Evolutionary conservation across 2,113 vertebrate species (phyloP).

Genomic region (Felis chaus): DNA sequence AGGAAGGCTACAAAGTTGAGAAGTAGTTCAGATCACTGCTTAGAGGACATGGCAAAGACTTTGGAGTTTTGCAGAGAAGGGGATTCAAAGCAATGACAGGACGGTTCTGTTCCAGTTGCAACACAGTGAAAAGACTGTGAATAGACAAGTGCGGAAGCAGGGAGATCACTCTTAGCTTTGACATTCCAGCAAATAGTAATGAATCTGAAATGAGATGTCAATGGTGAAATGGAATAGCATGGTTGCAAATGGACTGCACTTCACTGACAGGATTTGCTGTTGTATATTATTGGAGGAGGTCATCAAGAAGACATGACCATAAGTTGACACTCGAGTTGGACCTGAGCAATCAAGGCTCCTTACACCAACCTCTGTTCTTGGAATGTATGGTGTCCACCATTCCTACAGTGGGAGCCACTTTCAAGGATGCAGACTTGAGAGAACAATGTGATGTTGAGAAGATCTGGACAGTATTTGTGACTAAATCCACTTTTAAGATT

Average conservation of each 20-base stretch:
- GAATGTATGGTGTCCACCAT: not conserved
- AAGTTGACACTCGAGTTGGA: not conserved
- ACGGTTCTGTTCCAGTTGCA: not conserved
- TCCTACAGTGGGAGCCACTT: not conserved
- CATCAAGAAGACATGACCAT: not conserved
- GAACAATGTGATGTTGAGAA: not conserved
- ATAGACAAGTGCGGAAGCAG: not conserved
- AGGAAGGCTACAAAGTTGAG: not conserved
- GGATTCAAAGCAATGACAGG: too few relatives aligned
- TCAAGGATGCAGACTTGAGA: not conserved
- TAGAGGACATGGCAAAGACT: not conserved
- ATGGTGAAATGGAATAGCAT: fast-evolving
- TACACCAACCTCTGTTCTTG: not conserved
- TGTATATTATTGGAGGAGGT: not conserved
- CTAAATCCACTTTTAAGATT: not conserved
- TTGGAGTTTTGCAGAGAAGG: not conserved
- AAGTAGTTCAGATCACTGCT: not conserved
- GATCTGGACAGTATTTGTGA: not conserved
- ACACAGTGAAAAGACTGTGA: not conserved
- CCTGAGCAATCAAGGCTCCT: not conserved
- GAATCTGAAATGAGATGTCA: not conserved
- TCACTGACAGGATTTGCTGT: not conserved
- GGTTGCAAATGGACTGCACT: too few relatives aligned
- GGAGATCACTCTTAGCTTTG: not conserved
- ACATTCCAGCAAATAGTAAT: not conserved